Conservation (phyloP, 2,113 vertebrate genomes). For the Phodopus roborovskii region DNA sequence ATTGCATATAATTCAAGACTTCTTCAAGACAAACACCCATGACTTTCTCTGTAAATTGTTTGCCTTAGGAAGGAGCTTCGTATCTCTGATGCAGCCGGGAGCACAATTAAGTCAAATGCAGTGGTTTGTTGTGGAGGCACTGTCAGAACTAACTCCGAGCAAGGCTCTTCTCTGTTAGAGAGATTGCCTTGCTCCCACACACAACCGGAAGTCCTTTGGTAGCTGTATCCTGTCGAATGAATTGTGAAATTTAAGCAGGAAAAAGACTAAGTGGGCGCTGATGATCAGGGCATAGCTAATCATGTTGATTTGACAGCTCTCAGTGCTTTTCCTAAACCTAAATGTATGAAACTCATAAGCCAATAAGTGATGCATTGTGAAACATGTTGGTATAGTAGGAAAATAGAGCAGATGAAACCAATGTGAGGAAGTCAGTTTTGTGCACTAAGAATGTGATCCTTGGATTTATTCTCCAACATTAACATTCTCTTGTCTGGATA, state of each 20-base stretch:
- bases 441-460: background rate
- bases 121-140: slow-evolving; percentile 11
- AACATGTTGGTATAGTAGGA: background rate
- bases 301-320: slow-evolving; percentile 32
- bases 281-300: slow-evolving; percentile 53
- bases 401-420: slow-evolving; percentile 33
- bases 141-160: slow-evolving; percentile 56
- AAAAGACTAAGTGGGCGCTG: slow-evolving; percentile 42
- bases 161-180: background rate
- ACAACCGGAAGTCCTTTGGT: background rate
- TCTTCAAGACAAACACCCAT: slow-evolving; percentile 77
- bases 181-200: slow-evolving; percentile 23
- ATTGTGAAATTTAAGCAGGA: slow-evolving; percentile 64
- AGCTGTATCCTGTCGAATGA: slow-evolving; percentile 64
- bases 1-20: slow-evolving; percentile 81
- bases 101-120: slow-evolving; percentile 52
- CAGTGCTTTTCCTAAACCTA: slow-evolving; percentile 13
- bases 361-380: slow-evolving; percentile 40
- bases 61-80: slow-evolving; percentile 77
- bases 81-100: slow-evolving; percentile 55
- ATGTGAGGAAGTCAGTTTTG: background rate
- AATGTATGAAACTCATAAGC: slow-evolving; percentile 47
- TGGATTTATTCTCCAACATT: slow-evolving; percentile 15
- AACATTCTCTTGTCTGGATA: background rate
- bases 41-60: slow-evolving; percentile 78